Evolutionary conservation across 1,140 invertebrate species (phyloP).

Genomic region (Aphelenchoides avenae): DNA sequence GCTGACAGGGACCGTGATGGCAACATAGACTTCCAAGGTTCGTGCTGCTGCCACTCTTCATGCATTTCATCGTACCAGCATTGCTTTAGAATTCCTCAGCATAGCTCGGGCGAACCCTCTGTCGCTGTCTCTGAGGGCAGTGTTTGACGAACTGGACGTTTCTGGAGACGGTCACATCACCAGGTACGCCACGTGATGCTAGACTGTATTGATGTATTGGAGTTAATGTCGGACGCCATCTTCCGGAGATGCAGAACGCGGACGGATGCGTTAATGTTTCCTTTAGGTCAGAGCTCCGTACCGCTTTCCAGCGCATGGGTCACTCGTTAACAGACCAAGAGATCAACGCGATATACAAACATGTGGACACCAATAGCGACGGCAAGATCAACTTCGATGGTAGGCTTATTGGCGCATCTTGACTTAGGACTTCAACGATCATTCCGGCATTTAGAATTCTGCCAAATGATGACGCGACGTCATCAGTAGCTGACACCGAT

Average conservation of each 20-base stretch:
- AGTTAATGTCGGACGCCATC: not conserved
- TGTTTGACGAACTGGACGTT: slow-evolving; percentile 58
- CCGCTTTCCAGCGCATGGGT: slow-evolving; percentile 58
- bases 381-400: slow-evolving; percentile 59
- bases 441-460: slow-evolving; percentile 47
- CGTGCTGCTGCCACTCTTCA: too few relatives aligned
- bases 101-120: slow-evolving; percentile 58
- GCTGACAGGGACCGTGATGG: slow-evolving; percentile 43
- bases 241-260: slow-evolving; percentile 1
- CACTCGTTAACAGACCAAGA: slow-evolving; percentile 52
- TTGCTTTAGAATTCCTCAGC: slow-evolving; percentile 51
- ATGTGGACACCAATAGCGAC: slow-evolving; percentile 54
- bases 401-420: slow-evolving; percentile 5
- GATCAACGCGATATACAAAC: slow-evolving; percentile 59
- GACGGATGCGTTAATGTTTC: too few relatives aligned
- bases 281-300: slow-evolving; percentile 54
- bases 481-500: too few relatives aligned
- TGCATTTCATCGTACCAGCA: not conserved
- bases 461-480: slow-evolving; percentile 53
- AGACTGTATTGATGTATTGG: slow-evolving; percentile 12
- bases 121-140: slow-evolving; percentile 53
- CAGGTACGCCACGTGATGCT: slow-evolving; percentile 19
- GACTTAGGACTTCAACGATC: slow-evolving; percentile 4
- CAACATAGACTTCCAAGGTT: slow-evolving; percentile 44
- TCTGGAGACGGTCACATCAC: slow-evolving; percentile 58